These are phyloP conservation scores for Oreotragus oreotragus DNA, from an alignment of 2,113 vertebrate species.

Conservation along the genomic window DNA sequence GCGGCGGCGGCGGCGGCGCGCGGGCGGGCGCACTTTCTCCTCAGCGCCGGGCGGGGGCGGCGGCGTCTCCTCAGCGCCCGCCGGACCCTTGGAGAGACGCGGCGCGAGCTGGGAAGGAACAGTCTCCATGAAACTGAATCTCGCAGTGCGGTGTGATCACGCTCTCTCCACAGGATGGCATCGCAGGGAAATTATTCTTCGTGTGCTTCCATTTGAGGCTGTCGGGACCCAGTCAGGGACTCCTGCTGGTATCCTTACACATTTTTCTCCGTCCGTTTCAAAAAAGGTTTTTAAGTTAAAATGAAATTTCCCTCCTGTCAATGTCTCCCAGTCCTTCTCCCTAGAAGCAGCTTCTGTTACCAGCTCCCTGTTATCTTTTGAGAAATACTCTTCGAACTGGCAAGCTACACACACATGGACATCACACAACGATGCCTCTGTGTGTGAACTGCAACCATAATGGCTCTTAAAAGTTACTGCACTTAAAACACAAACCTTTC, in stretches of 20 bases:
- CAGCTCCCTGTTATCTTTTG: background rate
- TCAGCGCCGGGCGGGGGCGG: too few relatives aligned
- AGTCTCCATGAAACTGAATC: background rate
- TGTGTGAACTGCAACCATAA: too few relatives aligned
- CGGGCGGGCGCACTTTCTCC: too few relatives aligned
- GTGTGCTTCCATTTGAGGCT: background rate
- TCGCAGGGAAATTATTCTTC: background rate
- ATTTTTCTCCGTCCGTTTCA: background rate
- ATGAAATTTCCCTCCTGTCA: background rate
- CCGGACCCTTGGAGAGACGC: too few relatives aligned
- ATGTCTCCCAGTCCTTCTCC: background rate
- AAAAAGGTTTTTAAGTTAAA: background rate
- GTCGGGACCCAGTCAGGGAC: background rate
- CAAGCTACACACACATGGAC: background rate
- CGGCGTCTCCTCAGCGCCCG: too few relatives aligned
- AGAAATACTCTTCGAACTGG: background rate
- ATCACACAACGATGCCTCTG: fast-evolving
- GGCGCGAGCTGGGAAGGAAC: background rate
- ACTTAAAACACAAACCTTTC: background rate
- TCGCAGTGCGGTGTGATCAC: background rate
- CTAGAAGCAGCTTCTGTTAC: background rate
- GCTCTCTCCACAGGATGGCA: background rate
- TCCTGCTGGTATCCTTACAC: background rate
- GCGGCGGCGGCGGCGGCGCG: too few relatives aligned
- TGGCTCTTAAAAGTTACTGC: background rate